These are phyloP conservation scores for Nasonovia ribisnigri DNA, from an alignment of 2,888 invertebrate genomes.

Conservation along the genomic window DNA sequence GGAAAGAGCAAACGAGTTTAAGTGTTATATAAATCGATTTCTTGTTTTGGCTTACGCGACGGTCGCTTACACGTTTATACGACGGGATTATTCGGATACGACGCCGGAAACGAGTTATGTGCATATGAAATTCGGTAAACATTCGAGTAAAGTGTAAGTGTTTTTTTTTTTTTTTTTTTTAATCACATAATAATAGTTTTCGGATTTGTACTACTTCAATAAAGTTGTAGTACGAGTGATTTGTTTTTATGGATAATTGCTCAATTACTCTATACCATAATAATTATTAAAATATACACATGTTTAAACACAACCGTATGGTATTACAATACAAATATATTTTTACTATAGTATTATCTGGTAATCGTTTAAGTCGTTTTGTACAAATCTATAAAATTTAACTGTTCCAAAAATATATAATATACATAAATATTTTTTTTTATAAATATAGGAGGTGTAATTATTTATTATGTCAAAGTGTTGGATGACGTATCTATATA, in stretches of 20 bases:
- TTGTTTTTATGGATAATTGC: neutral
- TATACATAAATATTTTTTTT: neutral
- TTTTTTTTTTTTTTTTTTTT: neutral
- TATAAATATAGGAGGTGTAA: neutral
- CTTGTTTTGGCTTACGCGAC: neutral
- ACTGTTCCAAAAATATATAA: neutral
- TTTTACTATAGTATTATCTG: neutral
- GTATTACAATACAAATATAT: neutral
- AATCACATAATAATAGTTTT: neutral
- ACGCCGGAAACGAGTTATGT: neutral
- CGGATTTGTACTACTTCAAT: neutral
- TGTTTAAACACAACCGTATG: neutral
- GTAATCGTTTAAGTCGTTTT: neutral
- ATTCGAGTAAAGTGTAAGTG: neutral
- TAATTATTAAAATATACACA: neutral
- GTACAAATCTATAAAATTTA: neutral
- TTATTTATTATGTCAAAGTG: neutral
- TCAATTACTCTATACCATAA: neutral
- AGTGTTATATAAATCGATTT: conserved; percentile 31
- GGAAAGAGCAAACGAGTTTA: neutral
- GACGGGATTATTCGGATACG: neutral
- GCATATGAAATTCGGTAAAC: neutral
- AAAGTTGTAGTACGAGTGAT: neutral
- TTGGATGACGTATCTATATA: neutral
- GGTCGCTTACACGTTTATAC: neutral